These are phyloP conservation scores for Buphagus erythrorhynchus DNA, from an alignment of 2,797 vertebrate species.

Conservation along the genomic window DNA sequence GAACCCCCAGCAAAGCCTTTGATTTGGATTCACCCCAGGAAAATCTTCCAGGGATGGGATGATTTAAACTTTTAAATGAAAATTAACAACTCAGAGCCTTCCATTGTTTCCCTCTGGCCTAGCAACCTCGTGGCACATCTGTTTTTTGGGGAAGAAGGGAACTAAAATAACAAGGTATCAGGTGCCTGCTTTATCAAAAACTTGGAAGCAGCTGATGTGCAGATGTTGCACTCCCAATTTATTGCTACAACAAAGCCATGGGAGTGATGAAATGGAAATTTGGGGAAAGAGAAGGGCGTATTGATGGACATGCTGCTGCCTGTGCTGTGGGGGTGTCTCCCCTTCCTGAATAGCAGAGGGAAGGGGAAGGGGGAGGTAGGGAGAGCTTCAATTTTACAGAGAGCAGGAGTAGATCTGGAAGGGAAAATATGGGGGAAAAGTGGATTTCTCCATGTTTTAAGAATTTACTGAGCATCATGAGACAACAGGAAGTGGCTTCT, in stretches of 20 bases:
- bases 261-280: not conserved
- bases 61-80: not conserved
- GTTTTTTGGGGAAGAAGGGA: not conserved
- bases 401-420: not conserved
- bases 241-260: constrained; percentile 21
- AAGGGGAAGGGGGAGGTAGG: not conserved
- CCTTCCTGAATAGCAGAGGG: not conserved
- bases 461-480: not conserved
- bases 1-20: not conserved
- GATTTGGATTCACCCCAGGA: not conserved
- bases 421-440: not conserved
- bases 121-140: not conserved
- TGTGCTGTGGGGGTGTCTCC: not conserved
- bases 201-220: constrained; percentile 30
- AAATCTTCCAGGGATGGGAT: not conserved
- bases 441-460: not conserved
- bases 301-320: not conserved
- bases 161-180: not conserved
- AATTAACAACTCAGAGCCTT: not conserved
- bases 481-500: not conserved
- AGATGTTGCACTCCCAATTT: not conserved
- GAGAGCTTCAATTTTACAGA: not conserved
- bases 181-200: constrained; percentile 37
- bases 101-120: not conserved
- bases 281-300: not conserved